Percentiles rank a stretch among this genome's conserved stretches.
phyloP scores from a whole-genome alignment of 2,797 vertebrate genomes.

The Helicolenus hilgendorfi region DNA sequence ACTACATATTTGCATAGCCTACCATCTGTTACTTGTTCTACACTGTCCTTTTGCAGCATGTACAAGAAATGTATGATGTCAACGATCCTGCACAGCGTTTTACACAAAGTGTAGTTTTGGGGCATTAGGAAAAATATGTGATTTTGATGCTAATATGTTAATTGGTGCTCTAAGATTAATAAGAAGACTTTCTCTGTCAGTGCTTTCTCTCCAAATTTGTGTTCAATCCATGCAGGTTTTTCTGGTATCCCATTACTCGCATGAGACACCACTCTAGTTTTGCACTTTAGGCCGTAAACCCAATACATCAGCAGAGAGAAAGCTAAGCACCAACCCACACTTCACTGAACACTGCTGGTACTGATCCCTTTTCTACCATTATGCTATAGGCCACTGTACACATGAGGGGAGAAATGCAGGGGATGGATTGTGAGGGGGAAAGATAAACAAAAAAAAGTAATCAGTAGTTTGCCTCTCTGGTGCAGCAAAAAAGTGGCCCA shows the following conservation, averaged over 20 bases:
- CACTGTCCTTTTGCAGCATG: not conserved
- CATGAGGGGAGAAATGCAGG: not conserved
- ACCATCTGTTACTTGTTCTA: not conserved
- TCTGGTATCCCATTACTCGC: not conserved
- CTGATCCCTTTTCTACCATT: not conserved
- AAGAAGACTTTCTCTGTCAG: not conserved
- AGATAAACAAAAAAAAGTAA: not conserved
- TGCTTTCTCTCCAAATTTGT: not conserved
- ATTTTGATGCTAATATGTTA: not conserved
- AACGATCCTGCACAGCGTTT: not conserved
- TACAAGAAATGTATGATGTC: not conserved
- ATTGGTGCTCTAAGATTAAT: not conserved
- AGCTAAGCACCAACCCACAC: not conserved
- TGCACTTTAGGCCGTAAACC: not conserved
- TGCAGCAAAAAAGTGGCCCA: not conserved
- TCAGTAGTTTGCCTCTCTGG: not conserved
- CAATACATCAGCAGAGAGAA: not conserved
- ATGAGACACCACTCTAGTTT: not conserved
- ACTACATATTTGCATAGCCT: not conserved
- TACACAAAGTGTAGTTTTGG: not conserved
- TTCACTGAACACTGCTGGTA: not conserved
- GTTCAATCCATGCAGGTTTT: not conserved
- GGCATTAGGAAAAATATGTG: not conserved
- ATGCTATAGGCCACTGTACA: not conserved
- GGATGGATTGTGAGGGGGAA: not conserved